Conservation (phyloP, 2,113 vertebrate genomes). For the Herpetotheres cachinnans region DNA sequence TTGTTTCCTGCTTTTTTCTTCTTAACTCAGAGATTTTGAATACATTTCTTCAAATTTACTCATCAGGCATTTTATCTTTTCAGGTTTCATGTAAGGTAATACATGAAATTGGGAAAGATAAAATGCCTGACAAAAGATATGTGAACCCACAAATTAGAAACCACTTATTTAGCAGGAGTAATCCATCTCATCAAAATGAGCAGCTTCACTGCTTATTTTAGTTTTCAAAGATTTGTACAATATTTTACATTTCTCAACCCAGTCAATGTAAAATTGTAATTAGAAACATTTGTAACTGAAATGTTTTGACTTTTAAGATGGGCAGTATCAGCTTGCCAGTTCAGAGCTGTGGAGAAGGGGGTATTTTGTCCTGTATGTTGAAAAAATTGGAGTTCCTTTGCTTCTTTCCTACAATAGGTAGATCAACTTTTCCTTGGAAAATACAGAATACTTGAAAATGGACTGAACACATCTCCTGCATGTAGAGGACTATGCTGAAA, state of each 20-base stretch:
- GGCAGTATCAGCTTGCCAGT: background rate
- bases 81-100: background rate
- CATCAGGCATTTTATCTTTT: background rate
- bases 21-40: background rate
- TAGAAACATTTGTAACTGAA: background rate
- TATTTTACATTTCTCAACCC: background rate
- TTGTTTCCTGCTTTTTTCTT: background rate
- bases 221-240: background rate
- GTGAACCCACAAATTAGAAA: background rate
- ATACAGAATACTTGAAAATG: background rate
- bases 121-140: background rate
- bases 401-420: background rate
- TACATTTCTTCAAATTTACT: background rate
- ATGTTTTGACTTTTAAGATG: background rate
- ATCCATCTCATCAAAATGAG: background rate
- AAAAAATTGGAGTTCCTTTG: background rate
- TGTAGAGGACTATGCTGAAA: background rate
- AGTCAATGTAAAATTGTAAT: background rate
- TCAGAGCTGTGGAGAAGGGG: background rate
- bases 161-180: background rate
- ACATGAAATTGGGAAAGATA: background rate
- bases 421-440: background rate
- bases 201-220: background rate
- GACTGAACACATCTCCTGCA: background rate
- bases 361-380: background rate